Evolutionary conservation across 2,888 invertebrate genomes (phyloP).

Genomic region (Ferrisia virgata): DNA sequence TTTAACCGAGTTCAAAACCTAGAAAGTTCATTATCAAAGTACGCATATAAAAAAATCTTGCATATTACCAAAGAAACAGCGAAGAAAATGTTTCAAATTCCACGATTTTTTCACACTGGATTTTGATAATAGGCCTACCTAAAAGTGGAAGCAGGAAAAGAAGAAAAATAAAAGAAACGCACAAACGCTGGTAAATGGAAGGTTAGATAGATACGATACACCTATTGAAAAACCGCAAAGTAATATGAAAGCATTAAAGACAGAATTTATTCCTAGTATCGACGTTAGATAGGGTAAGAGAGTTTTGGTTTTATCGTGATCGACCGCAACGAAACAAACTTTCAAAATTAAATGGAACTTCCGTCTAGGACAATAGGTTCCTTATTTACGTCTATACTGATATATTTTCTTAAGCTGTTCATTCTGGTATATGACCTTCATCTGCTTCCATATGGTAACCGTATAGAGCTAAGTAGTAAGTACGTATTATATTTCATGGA

Average conservation of each 20-base stretch:
- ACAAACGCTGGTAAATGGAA: background rate
- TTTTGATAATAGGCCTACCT: too few species aligned
- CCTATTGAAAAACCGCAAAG: background rate
- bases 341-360: constrained; percentile 32
- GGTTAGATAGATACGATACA: background rate
- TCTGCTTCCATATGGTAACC: background rate
- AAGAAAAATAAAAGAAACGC: background rate
- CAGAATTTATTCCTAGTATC: background rate
- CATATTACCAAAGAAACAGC: too few species aligned
- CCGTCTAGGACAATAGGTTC: constrained; percentile 21
- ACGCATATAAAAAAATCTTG: too few species aligned
- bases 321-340: constrained; percentile 29
- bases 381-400: constrained; percentile 1
- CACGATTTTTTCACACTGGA: too few species aligned
- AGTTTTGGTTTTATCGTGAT: constrained; percentile 21
- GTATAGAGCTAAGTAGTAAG: background rate
- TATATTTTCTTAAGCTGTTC: background rate
- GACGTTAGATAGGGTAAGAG: background rate
- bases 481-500: background rate
- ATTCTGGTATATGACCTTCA: background rate
- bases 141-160: background rate
- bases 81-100: too few species aligned
- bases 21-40: too few species aligned
- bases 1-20: too few species aligned
- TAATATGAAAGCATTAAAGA: constrained; percentile 22